These are phyloP conservation scores for Pseudolaguvia tuberculata DNA, from an alignment of 2,113 vertebrate species.

Conservation along the genomic window DNA sequence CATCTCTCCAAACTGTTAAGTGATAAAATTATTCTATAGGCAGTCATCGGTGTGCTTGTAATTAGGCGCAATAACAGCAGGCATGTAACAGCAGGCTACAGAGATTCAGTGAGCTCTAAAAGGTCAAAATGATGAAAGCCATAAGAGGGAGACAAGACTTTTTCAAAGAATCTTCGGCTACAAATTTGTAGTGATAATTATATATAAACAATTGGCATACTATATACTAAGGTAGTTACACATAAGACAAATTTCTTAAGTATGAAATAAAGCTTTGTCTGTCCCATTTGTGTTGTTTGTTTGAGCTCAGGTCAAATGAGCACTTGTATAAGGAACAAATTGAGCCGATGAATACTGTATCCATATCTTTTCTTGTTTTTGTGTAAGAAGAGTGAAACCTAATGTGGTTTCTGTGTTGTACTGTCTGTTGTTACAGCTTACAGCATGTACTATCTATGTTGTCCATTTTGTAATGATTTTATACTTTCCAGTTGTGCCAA, in stretches of 20 bases:
- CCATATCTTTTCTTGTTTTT: no score
- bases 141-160: constrained; percentile 38
- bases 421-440: no score
- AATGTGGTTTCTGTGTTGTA: no score
- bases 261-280: not conserved
- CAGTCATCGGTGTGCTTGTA: constrained; percentile 61
- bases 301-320: not conserved
- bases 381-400: no score
- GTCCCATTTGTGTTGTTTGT: not conserved
- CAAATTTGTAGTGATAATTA: not conserved
- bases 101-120: constrained; percentile 43
- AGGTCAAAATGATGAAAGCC: constrained; percentile 54
- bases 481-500: no score
- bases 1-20: not conserved
- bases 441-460: no score
- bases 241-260: no score
- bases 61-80: constrained; percentile 61
- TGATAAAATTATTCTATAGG: constrained; percentile 52
- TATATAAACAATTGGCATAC: not conserved
- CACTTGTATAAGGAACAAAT: not conserved
- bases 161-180: constrained; percentile 19
- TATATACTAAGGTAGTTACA: not conserved
- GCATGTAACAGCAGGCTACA: constrained; percentile 44
- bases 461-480: no score
- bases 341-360: no score